phyloP scores from a whole-genome alignment of 1,140 invertebrate species.

The Pseudoatta argentina region DNA sequence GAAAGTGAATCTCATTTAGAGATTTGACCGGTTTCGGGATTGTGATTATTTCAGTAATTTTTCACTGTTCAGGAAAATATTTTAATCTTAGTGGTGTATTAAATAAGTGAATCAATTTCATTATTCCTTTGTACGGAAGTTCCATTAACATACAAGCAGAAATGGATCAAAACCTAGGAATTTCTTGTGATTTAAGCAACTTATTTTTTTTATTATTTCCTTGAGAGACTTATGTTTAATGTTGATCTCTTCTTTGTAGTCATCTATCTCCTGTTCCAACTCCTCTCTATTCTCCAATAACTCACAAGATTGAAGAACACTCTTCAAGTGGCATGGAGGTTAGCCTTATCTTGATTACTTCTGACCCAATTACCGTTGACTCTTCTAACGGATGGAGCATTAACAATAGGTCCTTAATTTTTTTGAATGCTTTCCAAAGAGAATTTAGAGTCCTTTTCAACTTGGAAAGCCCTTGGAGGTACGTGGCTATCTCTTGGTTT shows the following conservation, averaged over 20 bases:
- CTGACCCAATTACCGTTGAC: constrained; percentile 48
- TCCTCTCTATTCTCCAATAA: not conserved
- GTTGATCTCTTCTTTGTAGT: too few species aligned
- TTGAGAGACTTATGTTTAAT: not conserved
- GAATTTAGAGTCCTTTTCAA: constrained; percentile 9
- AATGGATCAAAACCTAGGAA: constrained; percentile 74
- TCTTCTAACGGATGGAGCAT: constrained; percentile 60
- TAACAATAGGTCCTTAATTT: constrained; percentile 45
- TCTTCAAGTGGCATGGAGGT: not conserved
- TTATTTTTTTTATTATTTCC: constrained; percentile 24
- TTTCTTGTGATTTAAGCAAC: constrained; percentile 68
- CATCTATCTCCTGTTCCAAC: too few species aligned
- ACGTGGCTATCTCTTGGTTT: constrained; percentile 51
- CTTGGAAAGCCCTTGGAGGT: constrained; percentile 39
- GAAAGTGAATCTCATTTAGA: not conserved
- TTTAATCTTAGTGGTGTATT: constrained; percentile 70
- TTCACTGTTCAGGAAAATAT: constrained; percentile 75
- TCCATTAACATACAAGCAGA: constrained; percentile 71
- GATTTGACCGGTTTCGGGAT: constrained; percentile 65
- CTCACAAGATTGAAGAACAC: not conserved
- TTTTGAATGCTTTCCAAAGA: constrained; percentile 66
- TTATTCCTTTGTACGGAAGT: constrained; percentile 67
- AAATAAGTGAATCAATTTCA: constrained; percentile 71
- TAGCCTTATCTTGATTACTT: constrained; percentile 27
- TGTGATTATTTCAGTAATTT: constrained; percentile 67